A percentile compares a stretch with the other conserved stretches of the same genome.
Conservation (phyloP, 2,888 invertebrate species). For the Nemoura dubitans region DNA sequence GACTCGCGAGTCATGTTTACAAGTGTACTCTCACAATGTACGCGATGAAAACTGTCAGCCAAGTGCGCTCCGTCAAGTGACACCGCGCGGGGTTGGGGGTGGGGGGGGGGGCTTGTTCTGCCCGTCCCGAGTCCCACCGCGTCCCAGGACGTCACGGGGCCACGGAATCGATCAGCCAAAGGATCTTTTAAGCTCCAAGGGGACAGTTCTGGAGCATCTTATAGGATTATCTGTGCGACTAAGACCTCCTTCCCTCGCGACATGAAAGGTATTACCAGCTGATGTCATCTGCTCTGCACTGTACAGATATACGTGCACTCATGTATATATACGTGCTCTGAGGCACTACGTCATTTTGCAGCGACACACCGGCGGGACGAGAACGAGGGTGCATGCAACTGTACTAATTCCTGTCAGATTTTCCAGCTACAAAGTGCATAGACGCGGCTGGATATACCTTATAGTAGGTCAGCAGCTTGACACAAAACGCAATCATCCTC, state of each 20-base stretch:
- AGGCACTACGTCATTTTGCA: neutral
- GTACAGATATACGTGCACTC: too few species aligned
- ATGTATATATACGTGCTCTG: neutral
- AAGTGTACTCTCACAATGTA: neutral
- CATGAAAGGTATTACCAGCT: neutral
- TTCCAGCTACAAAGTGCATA: neutral
- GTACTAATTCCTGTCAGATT: neutral
- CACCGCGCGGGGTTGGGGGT: neutral
- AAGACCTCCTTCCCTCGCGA: neutral
- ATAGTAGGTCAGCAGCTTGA: neutral
- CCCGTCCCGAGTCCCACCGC: too few species aligned
- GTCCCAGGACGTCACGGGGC: neutral
- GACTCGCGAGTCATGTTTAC: neutral
- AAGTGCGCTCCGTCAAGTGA: neutral
- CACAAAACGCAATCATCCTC: neutral
- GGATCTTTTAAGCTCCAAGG: slow-evolving; percentile 7
- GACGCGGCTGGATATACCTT: neutral
- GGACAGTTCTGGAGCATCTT: slow-evolving; percentile 12
- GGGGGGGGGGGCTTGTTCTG: neutral
- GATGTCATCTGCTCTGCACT: neutral
- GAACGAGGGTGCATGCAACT: neutral
- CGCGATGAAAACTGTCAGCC: neutral
- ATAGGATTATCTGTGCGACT: neutral
- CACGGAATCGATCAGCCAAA: neutral
- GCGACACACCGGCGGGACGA: neutral